Evolutionary conservation across 2,888 invertebrate genomes (phyloP).

Genomic region (Scaptomyza reducta): DNA sequence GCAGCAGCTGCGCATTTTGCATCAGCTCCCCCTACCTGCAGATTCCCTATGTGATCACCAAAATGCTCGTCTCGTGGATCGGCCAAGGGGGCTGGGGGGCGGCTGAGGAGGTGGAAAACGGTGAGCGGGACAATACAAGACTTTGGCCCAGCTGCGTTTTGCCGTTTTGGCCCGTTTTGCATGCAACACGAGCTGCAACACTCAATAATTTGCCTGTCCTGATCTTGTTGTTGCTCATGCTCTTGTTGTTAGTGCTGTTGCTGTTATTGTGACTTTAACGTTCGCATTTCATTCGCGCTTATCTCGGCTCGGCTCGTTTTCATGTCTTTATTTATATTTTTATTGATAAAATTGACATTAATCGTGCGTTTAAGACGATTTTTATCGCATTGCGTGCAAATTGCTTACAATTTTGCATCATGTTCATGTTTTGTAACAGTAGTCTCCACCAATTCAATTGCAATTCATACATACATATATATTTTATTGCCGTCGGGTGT

Average conservation of each 20-base stretch:
- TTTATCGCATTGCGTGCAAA: constrained; percentile 77
- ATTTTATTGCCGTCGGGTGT: constrained; percentile 29
- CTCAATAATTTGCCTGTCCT: constrained; percentile 73
- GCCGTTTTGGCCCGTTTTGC: constrained; percentile 29
- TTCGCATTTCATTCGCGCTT: constrained; percentile 74
- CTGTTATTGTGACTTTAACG: constrained; percentile 62
- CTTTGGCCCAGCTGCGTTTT: constrained; percentile 59
- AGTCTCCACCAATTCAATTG: constrained; percentile 31
- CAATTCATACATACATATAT: constrained; percentile 8
- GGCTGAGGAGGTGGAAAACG: background rate
- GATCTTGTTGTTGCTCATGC: constrained; percentile 49
- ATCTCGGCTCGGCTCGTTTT: constrained; percentile 76
- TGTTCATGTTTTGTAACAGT: constrained; percentile 42
- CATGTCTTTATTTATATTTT: constrained; percentile 82
- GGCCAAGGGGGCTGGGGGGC: background rate
- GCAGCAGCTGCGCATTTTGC: constrained; percentile 72
- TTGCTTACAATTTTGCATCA: constrained; percentile 70
- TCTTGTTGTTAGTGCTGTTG: constrained; percentile 26
- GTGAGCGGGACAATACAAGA: constrained; percentile 44
- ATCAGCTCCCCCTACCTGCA: constrained; percentile 12
- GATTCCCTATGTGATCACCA: constrained; percentile 8
- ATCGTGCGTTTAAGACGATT: constrained; percentile 79
- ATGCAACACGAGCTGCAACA: constrained; percentile 75
- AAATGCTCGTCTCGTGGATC: constrained; percentile 18
- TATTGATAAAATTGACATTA: constrained; percentile 83